These are phyloP conservation scores for Pandemis corylana DNA, from an alignment of 2,888 invertebrate genomes.

Conservation along the genomic window DNA sequence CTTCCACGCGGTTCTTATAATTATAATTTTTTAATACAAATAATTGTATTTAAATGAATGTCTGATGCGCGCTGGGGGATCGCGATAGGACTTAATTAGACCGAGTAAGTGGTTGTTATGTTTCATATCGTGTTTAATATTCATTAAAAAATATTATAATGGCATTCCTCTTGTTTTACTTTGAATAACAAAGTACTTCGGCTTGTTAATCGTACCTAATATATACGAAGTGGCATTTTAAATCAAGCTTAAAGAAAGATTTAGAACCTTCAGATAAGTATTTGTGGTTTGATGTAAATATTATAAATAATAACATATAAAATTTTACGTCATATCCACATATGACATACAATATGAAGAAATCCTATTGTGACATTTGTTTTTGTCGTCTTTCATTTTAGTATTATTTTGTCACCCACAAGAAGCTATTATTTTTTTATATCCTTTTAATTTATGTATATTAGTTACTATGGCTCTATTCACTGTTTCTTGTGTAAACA, in stretches of 20 bases:
- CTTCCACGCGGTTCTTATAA: constrained; percentile 3
- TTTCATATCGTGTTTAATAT: not conserved
- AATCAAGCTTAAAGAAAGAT: not conserved
- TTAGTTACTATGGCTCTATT: constrained; percentile 10
- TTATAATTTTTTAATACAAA: constrained; percentile 10
- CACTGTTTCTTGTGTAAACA: constrained; percentile 13
- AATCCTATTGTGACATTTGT: constrained; percentile 3
- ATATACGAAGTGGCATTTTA: not conserved
- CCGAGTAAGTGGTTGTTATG: constrained; percentile 4
- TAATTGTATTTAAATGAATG: constrained; percentile 13
- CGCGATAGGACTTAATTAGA: constrained; percentile 8
- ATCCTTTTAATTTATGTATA: constrained; percentile 26
- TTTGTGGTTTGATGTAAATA: not conserved
- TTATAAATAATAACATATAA: not conserved
- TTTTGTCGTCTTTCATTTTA: not conserved
- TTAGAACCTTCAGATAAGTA: not conserved
- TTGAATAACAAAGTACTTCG: constrained; percentile 3
- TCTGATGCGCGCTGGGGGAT: not conserved
- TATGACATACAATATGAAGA: not conserved
- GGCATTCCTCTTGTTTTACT: not conserved
- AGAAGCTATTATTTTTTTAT: constrained; percentile 17
- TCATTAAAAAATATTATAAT: constrained; percentile 4
- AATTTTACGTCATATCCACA: too few species aligned
- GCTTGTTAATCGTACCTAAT: not conserved
- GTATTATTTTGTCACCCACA: constrained; percentile 7